Evolutionary conservation across 2,797 vertebrate species (phyloP), one percentile per base, ranked within the genome.

Genomic region (Danio choprae): DNA sequence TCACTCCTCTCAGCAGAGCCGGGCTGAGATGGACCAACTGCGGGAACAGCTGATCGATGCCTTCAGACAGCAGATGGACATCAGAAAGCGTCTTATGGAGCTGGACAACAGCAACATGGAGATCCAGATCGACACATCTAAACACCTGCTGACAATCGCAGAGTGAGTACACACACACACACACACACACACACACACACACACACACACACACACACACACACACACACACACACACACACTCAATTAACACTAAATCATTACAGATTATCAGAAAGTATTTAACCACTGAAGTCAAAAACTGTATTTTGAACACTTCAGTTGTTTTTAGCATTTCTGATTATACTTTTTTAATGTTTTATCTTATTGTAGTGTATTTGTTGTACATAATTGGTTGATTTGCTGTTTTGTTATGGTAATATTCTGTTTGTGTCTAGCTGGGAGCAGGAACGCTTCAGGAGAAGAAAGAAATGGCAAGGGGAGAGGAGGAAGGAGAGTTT

Each of bases 1-100:
- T 12, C 96, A 94, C 78, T 90, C 95, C 3, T 90, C 90, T 71
- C 93, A 90, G 56, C 92, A 93, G 22, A 91, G 91, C 80, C 92
- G 91, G 43, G 89, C 89, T 0, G 93, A 93, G 87, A 94, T 95
- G 93, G 94, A 95, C 15, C 92, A 90, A 60, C 75, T 96, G 71
- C 91, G 91, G 68, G 94, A 95, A 83, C 93, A 96, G 91, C 93
- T 97, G 56, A 86, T 96, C 73, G 87, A 93, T 16, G 95, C 94
- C 2, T 95, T 97, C 86, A 91, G 92, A 12, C 94, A 97, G 75
- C 95, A 96, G 91, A 96, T 95, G 93, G 95, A 96, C 11, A 93
- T 96, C 77, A 90, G 92, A n/a, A 93, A 90, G 74, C 93, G 83
- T 79, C 92, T 97, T 74, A 94, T 96, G 92, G 95, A 94, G 85